Evolutionary conservation across 64 coral and sea anemone genomes (phyloP).

Genomic region (Hydrozoanthus tunicans): DNA sequence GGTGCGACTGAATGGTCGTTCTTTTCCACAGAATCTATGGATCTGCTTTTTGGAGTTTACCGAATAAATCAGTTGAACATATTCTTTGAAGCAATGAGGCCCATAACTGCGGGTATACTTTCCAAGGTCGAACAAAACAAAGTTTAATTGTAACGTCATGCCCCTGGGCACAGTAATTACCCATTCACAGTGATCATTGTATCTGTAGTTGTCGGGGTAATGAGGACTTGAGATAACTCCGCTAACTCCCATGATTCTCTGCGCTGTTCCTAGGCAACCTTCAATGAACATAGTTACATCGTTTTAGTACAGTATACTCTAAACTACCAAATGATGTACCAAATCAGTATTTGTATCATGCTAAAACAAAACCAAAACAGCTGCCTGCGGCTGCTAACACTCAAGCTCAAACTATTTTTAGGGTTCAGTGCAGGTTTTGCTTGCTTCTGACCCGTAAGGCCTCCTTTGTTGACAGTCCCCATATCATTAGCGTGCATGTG

Average conservation of each 20-base stretch:
- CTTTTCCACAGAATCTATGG: slow-evolving; percentile 3
- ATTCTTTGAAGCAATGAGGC: background rate
- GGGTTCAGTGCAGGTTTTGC: too few species aligned
- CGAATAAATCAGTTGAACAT: background rate
- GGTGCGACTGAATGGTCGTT: background rate
- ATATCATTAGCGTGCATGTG: too few species aligned
- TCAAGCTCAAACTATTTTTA: too few species aligned
- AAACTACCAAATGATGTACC: too few species aligned
- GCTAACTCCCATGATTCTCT: background rate
- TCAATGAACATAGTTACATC: too few species aligned
- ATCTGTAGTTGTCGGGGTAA: background rate
- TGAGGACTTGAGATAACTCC: background rate
- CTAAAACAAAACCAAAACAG: too few species aligned
- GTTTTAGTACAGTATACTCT: too few species aligned
- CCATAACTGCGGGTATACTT: background rate
- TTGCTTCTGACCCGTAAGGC: too few species aligned
- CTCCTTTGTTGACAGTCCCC: too few species aligned
- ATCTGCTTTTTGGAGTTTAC: background rate
- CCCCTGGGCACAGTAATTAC: background rate
- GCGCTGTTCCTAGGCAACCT: background rate
- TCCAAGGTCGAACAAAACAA: background rate
- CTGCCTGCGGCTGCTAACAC: too few species aligned
- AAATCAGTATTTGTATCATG: too few species aligned
- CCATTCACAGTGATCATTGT: background rate
- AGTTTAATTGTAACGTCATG: slow-evolving; percentile 5